Base-by-base conservation (phyloP, 2,113 vertebrate species). In the Spea multiplicata region DNA sequence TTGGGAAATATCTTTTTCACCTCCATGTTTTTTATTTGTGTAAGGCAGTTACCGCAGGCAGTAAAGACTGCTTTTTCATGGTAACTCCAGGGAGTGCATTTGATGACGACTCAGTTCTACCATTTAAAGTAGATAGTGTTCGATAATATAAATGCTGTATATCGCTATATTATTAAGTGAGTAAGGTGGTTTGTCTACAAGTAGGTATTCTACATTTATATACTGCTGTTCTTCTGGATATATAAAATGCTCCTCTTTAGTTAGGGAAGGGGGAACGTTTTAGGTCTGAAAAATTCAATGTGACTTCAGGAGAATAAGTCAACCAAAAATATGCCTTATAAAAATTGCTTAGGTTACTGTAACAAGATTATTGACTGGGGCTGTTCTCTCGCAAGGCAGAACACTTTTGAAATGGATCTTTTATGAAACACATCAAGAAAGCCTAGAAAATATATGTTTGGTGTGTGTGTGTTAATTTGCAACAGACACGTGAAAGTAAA, bases 341-440 rank as follows among this genome's bases (percentile, higher is more conserved):
- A 93, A 93, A 92, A 93, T 93, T 93, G 90, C 91, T 92, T 93
- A 92, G 91, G 91, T 93, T 93, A 92, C 90, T 92, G 89, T 92
- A 93, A 93, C 92, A 91, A 93, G 92, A 93, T 93, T 93, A 93
- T 93, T 93, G 93, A 93, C 92, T 92, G 91, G 83, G 88, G 92
- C 89, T 91, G 90, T 91, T 92, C 90, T 90, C 90, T 90, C 91
- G 91, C 91, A 92, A 92, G 92, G 86, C 88, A 90, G 89, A 86
- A 88, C 89, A 91, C 90, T 92, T 91, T 89, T 92, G 90, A 92
- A 93, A 93, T 91, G 88, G 89, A 92, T 89, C 91, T 93, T 93
- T 93, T 92, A 92, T 93, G 91, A 93, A 92, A 92, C 90, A 92
- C 91, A 92, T 93, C 91, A 91, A 90, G 90, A 89, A 91, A 88